Evolutionary conservation across 2,888 invertebrate genomes (phyloP).

Genomic region (Sphaerophoria taeniata): DNA sequence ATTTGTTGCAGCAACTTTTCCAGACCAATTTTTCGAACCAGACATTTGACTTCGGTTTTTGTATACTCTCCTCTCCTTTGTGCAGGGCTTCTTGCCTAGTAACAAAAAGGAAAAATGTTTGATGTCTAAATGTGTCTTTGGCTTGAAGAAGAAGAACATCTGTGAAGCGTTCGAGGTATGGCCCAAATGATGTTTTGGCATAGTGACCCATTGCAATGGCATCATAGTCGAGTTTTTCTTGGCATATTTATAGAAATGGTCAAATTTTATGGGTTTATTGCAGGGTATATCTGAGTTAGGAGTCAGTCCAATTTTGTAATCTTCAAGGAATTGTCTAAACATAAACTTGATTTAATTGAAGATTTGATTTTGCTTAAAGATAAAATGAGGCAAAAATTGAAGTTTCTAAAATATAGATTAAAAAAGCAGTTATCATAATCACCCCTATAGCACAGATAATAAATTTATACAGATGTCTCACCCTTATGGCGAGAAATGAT

Average conservation of each 20-base stretch:
- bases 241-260: constrained; percentile 92
- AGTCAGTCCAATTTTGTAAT: constrained; percentile 93
- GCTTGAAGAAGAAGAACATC: constrained; percentile 89
- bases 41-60: constrained; percentile 90
- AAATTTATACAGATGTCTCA: no score
- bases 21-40: constrained; percentile 89
- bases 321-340: constrained; percentile 88
- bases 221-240: constrained; percentile 89
- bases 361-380: background rate
- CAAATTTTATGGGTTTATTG: constrained; percentile 96
- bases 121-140: constrained; percentile 92
- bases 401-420: no score
- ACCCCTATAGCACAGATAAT: no score
- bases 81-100: constrained; percentile 90
- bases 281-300: constrained; percentile 99
- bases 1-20: constrained; percentile 88
- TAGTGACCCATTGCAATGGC: constrained; percentile 99
- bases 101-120: constrained; percentile 97
- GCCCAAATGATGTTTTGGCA: constrained; percentile 92
- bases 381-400: no score
- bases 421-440: no score
- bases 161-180: constrained; percentile 86
- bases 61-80: constrained; percentile 88
- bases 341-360: constrained; percentile 76
- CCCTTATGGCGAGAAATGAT: no score